phyloP scores from a whole-genome alignment of 1,140 invertebrate genomes.

The Carcinoscorpius rotundicauda region DNA sequence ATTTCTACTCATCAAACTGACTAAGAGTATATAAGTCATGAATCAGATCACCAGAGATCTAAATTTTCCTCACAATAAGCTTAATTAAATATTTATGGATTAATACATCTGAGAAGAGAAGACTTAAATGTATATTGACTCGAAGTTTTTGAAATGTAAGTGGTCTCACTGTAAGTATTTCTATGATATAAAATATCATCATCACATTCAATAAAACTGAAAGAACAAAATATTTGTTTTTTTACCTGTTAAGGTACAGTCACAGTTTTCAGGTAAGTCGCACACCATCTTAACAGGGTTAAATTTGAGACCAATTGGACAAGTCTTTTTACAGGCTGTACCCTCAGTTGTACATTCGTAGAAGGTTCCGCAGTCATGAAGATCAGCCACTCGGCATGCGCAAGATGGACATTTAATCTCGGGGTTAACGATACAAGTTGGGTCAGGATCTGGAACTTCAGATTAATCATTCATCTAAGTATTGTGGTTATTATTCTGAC shows the following conservation, averaged over 20 bases:
- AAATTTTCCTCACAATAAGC: too few species aligned
- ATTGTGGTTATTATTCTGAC: neutral
- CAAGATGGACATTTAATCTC: constrained; percentile 2
- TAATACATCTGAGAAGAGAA: too few species aligned
- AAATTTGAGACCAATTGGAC: constrained; percentile 7
- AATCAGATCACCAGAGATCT: too few species aligned
- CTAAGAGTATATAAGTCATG: too few species aligned
- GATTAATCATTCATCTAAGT: neutral
- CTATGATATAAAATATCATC: too few species aligned
- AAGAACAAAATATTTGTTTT: too few species aligned
- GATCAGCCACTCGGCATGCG: constrained; percentile 13
- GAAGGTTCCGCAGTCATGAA: constrained; percentile 17
- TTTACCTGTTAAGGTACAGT: neutral
- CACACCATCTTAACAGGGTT: constrained; percentile 3
- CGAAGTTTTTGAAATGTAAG: too few species aligned
- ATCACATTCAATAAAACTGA: too few species aligned
- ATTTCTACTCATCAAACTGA: too few species aligned
- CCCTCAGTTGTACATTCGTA: constrained; percentile 10
- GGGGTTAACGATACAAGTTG: neutral
- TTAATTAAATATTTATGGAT: too few species aligned
- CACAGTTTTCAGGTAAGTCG: constrained; percentile 5
- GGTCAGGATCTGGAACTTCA: neutral
- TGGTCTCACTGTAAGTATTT: too few species aligned
- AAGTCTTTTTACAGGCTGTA: constrained; percentile 4
- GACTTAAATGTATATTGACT: too few species aligned